Evolutionary conservation across 2,888 invertebrate genomes (phyloP).

Genomic region (Standfussiana lucernea): DNA sequence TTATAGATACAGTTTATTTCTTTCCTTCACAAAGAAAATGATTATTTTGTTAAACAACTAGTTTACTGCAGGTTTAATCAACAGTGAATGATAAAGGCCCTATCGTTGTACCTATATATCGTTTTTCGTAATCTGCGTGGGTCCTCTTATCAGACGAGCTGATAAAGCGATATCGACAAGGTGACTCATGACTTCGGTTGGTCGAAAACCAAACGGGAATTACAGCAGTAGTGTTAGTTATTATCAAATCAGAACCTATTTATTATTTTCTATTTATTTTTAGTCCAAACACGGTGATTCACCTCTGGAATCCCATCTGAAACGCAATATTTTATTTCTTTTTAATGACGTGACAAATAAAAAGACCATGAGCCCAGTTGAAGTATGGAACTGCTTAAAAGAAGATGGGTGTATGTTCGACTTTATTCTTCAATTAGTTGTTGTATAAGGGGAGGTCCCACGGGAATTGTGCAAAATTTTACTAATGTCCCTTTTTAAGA

Average conservation of each 20-base stretch:
- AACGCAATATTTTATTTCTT: background rate
- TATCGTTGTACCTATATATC: slow-evolving; percentile 72
- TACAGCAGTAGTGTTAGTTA: background rate
- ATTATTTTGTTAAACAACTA: slow-evolving; percentile 44
- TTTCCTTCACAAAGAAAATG: slow-evolving; percentile 52
- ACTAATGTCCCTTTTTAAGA: background rate
- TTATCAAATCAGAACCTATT: background rate
- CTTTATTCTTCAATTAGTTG: too few species aligned
- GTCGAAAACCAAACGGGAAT: background rate
- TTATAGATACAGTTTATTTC: background rate
- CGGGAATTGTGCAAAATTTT: background rate
- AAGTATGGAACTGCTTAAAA: too few species aligned
- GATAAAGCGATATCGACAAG: slow-evolving; percentile 66
- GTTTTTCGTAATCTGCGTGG: slow-evolving; percentile 52
- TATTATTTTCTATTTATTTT: background rate
- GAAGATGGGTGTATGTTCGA: too few species aligned
- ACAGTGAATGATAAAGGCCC: slow-evolving; percentile 64
- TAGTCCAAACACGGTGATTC: background rate
- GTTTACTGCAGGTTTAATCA: slow-evolving; percentile 59
- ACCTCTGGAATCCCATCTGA: background rate
- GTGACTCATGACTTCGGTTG: slow-evolving; percentile 36
- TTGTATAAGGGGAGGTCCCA: too few species aligned
- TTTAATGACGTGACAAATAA: too few species aligned
- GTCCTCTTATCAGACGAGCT: slow-evolving; percentile 58
- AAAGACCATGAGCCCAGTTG: too few species aligned